These are phyloP conservation scores for Neomicropteryx cornuta DNA, from an alignment of 1,140 invertebrate species.

Conservation along the genomic window DNA sequence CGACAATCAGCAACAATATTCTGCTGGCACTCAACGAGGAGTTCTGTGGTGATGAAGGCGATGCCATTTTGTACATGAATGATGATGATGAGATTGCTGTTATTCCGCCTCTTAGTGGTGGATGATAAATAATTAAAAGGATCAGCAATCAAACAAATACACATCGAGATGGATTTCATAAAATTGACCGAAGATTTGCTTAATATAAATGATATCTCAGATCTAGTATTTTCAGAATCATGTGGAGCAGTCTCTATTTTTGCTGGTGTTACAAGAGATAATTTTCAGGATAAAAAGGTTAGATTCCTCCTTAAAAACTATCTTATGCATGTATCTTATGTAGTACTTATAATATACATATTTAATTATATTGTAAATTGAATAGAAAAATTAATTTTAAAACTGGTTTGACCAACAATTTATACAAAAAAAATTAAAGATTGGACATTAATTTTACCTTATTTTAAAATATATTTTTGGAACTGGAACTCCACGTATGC, in stretches of 20 bases:
- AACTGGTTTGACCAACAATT: too few relatives aligned
- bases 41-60: conserved; percentile 45
- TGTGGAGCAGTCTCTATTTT: conserved; percentile 87
- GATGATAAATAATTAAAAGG: conserved; percentile 40
- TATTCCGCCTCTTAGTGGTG: conserved; percentile 81
- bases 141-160: too few relatives aligned
- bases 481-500: too few relatives aligned
- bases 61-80: conserved; percentile 41
- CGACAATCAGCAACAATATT: conserved; percentile 55
- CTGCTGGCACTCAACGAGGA: conserved; percentile 75
- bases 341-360: conserved; percentile 1
- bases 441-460: too few relatives aligned
- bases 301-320: conserved; percentile 5
- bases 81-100: conserved; percentile 68
- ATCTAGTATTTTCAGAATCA: conserved; percentile 52
- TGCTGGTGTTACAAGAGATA: conserved; percentile 84
- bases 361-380: conserved; percentile 6
- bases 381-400: too few relatives aligned
- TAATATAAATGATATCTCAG: conserved; percentile 53
- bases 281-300: conserved; percentile 76
- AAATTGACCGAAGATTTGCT: conserved; percentile 58
- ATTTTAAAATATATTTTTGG: too few relatives aligned
- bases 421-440: too few relatives aligned
- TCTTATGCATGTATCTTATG: background rate
- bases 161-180: conserved; percentile 47